These are phyloP conservation scores for Acrocephalus kingi DNA, from an alignment of 2,113 vertebrate species.

Conservation along the genomic window DNA sequence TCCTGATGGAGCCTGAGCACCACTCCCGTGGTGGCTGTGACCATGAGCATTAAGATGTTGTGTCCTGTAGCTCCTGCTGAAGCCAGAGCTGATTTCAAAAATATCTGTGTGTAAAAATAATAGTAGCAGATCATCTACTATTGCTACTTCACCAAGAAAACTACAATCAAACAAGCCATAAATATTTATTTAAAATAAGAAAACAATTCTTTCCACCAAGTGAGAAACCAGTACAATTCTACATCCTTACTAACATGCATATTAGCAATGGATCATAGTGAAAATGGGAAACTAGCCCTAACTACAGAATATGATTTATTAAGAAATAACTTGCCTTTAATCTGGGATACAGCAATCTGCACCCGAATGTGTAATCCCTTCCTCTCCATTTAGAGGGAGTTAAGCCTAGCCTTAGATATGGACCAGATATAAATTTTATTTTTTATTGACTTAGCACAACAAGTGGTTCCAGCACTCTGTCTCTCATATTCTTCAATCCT, in stretches of 20 bases:
- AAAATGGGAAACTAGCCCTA: not conserved
- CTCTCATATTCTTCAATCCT: not conserved
- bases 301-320: not conserved
- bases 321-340: not conserved
- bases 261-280: not conserved
- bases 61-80: not conserved
- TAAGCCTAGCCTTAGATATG: not conserved
- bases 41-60: rapidly evolving
- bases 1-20: not conserved
- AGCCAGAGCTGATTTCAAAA: not conserved
- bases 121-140: not conserved
- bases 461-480: not conserved
- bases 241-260: not conserved
- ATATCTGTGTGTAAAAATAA: not conserved
- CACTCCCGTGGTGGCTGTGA: rapidly evolving
- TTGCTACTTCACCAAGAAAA: not conserved
- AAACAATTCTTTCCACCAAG: not conserved
- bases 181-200: not conserved
- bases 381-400: not conserved
- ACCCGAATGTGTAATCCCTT: not conserved
- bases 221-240: not conserved
- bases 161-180: not conserved
- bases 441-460: not conserved
- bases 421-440: not conserved
- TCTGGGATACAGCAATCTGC: not conserved